These are phyloP conservation scores for Machimus rusticus DNA, from an alignment of 2,888 invertebrate genomes.

Conservation along the genomic window DNA sequence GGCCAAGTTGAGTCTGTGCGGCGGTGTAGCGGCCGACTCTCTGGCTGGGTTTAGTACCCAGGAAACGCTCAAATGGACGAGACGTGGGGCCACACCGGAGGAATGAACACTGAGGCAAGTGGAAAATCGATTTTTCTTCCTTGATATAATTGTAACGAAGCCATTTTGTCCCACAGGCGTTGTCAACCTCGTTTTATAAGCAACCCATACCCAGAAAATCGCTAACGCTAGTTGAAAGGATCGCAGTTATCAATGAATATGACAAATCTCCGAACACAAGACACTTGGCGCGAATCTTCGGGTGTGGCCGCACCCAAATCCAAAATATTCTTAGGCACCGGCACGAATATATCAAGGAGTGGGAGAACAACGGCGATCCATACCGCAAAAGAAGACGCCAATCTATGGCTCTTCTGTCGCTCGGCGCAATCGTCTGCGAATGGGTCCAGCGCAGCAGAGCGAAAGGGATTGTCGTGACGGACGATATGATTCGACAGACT, in stretches of 20 bases:
- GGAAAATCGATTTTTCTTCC: neutral
- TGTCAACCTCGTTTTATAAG: neutral
- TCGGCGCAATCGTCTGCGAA: slow-evolving; percentile 44
- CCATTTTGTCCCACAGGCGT: neutral
- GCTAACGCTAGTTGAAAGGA: slow-evolving; percentile 38
- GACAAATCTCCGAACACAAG: slow-evolving; percentile 19
- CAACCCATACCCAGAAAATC: slow-evolving; percentile 13
- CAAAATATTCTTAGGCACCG: slow-evolving; percentile 42
- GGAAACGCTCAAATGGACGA: neutral
- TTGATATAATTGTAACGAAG: neutral
- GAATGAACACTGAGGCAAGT: neutral
- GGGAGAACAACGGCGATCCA: slow-evolving; percentile 42
- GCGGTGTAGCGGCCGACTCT: slow-evolving; percentile 10
- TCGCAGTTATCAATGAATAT: slow-evolving; percentile 39
- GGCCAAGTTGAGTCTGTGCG: neutral
- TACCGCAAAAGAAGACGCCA: slow-evolving; percentile 30
- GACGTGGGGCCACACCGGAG: neutral
- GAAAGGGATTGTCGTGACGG: slow-evolving; percentile 31
- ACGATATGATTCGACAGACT: slow-evolving; percentile 33
- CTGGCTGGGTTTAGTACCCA: neutral
- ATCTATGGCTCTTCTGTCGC: slow-evolving; percentile 24
- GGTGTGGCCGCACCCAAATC: slow-evolving; percentile 43
- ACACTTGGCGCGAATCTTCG: slow-evolving; percentile 31
- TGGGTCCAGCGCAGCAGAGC: slow-evolving; percentile 37
- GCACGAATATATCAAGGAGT: slow-evolving; percentile 42